Base-by-base conservation (phyloP, 2,888 invertebrate species). In the Ceramica pisi region DNA sequence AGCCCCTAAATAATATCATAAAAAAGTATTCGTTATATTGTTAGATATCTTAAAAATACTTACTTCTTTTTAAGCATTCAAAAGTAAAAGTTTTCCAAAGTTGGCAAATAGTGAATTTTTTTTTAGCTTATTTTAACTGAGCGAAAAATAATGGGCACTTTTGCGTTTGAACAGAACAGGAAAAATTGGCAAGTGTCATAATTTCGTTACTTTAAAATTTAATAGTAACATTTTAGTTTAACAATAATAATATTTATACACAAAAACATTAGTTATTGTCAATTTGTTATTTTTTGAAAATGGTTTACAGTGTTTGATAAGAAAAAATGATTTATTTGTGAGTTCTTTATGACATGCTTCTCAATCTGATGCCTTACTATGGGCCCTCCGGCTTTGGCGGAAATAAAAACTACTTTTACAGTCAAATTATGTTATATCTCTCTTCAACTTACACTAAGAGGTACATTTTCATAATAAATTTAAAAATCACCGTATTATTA, bases 191-290 rank as follows among this genome's bases (percentile, higher is more conserved):
- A 71, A 78, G 60, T 59, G 56, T 62, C 19, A 57, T 46, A 41
- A 66, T 65, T 67, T 50, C 14, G 44, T 60, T 50, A 60, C 0
- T 46, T 71, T 51, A 51, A 69, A 75, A 59, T 41, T 67, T 65
- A 66, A 62, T 71, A 51, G n/a, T 74, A 82, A 81, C 61, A 69
- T 38, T 31, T 80, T 71, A 70, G 7, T 67, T 44, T 50, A 85
- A 82, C 77, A 86, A 81, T 71, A 86, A 87, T 78, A 85, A 79
- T 81, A 79, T 80, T 78, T 75, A 75, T 68, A 80, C 71, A 81
- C 78, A 72, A 80, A 85, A 83, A 82, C 69, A 81, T 76, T 79
- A 70, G 68, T 91, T 90, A 91, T 91, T 91, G 91, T 91, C 91
- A 86, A 85, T 82, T 85, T 66, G 63, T 71, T 72, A 78, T 68